Conservation (phyloP, 2,797 vertebrate genomes). For the Coluber constrictor region DNA sequence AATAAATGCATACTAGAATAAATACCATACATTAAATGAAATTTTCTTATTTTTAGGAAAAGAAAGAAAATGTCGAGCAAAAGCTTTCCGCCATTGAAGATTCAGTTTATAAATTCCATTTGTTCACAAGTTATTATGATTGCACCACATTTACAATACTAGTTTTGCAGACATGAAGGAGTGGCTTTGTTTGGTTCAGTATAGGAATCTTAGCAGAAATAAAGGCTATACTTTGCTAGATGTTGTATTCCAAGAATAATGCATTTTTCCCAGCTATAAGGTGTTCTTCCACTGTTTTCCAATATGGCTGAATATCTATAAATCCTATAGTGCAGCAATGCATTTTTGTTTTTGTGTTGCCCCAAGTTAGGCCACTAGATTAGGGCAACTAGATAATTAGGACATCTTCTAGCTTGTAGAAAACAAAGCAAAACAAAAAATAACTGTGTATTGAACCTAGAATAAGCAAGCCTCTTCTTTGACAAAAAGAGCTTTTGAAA, state of each 20-base stretch:
- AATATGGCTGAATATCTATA: not conserved
- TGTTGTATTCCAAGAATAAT: not conserved
- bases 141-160: not conserved
- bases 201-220: not conserved
- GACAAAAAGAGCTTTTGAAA: not conserved
- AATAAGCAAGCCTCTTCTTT: not conserved
- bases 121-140: not conserved
- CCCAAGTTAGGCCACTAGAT: not conserved
- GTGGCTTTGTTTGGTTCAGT: not conserved
- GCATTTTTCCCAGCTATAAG: not conserved
- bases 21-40: not conserved
- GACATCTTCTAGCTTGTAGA: not conserved
- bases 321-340: not conserved
- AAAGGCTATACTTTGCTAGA: not conserved
- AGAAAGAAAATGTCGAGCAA: not conserved
- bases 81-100: not conserved
- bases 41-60: not conserved
- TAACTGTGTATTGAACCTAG: not conserved
- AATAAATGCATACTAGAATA: not conserved
- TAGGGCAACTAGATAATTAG: not conserved
- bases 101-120: not conserved
- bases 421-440: not conserved
- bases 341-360: not conserved
- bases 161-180: not conserved
- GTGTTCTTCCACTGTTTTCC: not conserved